phyloP scores from a whole-genome alignment of 92 coral and sea anemone species.

The Chrysogorgia sp. region DNA sequence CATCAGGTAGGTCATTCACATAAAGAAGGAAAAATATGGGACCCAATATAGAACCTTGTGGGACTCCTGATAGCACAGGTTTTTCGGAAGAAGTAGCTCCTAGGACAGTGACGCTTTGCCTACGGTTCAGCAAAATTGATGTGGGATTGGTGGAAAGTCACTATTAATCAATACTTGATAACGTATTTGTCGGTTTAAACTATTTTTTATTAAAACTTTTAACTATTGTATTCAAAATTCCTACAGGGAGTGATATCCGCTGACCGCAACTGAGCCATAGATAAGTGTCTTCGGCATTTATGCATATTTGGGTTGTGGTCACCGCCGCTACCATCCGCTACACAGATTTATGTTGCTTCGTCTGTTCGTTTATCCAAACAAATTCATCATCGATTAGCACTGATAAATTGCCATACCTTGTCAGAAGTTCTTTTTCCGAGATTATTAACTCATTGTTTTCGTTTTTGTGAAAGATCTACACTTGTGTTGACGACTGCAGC shows the following conservation, averaged over 20 bases:
- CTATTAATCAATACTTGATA: no score
- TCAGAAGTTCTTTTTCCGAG: slow-evolving; percentile 14
- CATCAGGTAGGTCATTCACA: no score
- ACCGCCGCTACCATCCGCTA: not conserved
- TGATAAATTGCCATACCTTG: not conserved
- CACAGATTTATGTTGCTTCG: not conserved
- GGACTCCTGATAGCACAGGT: no score
- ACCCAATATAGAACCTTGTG: no score
- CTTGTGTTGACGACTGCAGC: not conserved
- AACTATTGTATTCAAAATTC: no score
- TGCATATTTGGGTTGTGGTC: not conserved
- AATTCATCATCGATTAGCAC: not conserved
- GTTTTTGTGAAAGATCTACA: not conserved
- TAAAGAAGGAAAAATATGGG: no score
- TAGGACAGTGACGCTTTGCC: no score
- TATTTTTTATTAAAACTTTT: no score
- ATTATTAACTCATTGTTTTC: slow-evolving; percentile 26
- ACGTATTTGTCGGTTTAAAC: no score
- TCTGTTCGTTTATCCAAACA: not conserved
- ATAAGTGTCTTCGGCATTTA: not conserved
- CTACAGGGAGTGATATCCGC: not conserved
- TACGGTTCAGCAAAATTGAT: no score
- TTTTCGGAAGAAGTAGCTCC: no score
- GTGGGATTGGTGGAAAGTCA: no score
- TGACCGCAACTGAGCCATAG: not conserved